Evolutionary conservation across 2,797 vertebrate genomes (phyloP).

Genomic region (Myripristis murdjan): DNA sequence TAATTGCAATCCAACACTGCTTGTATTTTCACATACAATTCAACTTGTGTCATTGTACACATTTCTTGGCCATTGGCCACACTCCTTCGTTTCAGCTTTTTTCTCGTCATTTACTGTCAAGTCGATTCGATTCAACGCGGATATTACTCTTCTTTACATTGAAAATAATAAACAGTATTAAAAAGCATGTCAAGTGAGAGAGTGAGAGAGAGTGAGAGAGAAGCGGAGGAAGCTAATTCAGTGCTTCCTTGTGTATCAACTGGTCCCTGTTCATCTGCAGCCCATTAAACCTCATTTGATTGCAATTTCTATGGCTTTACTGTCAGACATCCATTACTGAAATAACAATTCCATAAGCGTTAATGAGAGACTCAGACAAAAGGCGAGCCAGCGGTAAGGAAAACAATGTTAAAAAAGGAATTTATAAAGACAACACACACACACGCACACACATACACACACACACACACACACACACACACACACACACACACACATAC

Average conservation of each 20-base stretch:
- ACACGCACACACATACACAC: too few species aligned
- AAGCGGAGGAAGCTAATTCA: conserved; percentile 45
- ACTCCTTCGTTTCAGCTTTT: conserved; percentile 8
- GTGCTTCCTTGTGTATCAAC: conserved; percentile 23
- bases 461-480: conserved; percentile 28
- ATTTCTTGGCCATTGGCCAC: conserved; percentile 44
- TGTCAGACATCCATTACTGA: conserved; percentile 67
- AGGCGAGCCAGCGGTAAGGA: conserved; percentile 46
- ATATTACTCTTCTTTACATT: conserved; percentile 40
- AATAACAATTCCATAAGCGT: conserved; percentile 69
- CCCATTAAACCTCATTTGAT: conserved; percentile 67
- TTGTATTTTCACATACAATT: conserved; percentile 46
- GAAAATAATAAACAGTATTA: conserved; percentile 56
- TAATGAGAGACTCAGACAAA: conserved; percentile 76
- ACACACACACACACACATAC: conserved; percentile 3
- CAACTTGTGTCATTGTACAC: conserved; percentile 56
- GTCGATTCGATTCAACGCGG: conserved; percentile 35
- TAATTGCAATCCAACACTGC: conserved; percentile 51
- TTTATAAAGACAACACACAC: conserved; percentile 44
- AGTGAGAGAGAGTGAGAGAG: conserved; percentile 18
- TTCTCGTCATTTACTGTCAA: conserved; percentile 32
- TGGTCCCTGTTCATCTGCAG: conserved; percentile 42
- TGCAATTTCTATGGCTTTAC: conserved; percentile 65
- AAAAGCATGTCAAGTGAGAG: conserved; percentile 30
- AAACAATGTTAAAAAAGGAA: conserved; percentile 61